Percentiles rank a stretch among this genome's conserved stretches.
Conservation (phyloP, 2,113 vertebrate species). For the Sceloporus undulatus region DNA sequence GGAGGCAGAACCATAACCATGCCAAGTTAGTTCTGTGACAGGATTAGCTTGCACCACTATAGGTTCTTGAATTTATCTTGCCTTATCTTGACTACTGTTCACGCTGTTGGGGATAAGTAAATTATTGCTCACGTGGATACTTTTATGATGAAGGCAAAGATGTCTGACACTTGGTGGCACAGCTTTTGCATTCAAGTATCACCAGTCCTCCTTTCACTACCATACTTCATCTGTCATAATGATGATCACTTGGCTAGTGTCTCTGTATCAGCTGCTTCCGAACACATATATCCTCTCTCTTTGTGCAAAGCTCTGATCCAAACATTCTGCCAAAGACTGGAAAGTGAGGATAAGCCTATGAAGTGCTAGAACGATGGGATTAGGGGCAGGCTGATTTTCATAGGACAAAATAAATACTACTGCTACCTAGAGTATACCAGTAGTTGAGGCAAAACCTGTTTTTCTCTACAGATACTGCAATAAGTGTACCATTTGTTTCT, state of each 20-base stretch:
- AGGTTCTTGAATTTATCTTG: not conserved
- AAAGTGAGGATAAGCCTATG: not conserved
- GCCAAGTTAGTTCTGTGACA: too few relatives aligned
- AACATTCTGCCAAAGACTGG: not conserved
- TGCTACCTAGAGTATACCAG: not conserved
- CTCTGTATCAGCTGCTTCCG: not conserved
- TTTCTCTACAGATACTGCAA: not conserved
- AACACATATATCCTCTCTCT: not conserved
- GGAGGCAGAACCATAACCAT: not conserved
- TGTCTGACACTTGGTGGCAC: not conserved
- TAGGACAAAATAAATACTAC: not conserved
- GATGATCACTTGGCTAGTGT: not conserved
- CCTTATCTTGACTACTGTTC: not conserved
- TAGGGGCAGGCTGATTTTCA: not conserved
- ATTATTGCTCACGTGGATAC: not conserved
- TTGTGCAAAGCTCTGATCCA: not conserved
- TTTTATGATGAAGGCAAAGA: constrained; percentile 1
- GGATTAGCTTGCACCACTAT: not conserved
- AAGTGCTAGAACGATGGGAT: not conserved
- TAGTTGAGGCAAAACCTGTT: not conserved
- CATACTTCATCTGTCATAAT: not conserved
- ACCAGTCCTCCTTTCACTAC: not conserved
- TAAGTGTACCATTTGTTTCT: not conserved
- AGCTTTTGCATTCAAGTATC: not conserved
- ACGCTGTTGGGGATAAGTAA: not conserved